Percentiles rank a stretch among this genome's conserved stretches.
Evolutionary conservation across 2,797 vertebrate species (phyloP).

Genomic region (Oceanodroma leucorhoa): DNA sequence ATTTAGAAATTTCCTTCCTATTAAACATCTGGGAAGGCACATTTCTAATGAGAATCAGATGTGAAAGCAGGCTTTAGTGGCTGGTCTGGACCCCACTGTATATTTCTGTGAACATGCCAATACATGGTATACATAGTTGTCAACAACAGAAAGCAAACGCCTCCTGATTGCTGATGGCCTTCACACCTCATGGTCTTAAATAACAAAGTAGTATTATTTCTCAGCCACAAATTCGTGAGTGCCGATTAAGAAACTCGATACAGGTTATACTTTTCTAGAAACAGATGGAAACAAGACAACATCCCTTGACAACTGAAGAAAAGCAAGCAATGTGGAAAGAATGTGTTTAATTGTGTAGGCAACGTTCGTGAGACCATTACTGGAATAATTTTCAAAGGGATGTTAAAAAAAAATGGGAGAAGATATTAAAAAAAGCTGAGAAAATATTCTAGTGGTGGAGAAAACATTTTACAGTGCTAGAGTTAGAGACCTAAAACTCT

Average conservation of each 20-base stretch:
- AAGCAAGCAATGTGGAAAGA: background rate
- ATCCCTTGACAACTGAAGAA: background rate
- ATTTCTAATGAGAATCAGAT: background rate
- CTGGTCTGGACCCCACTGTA: background rate
- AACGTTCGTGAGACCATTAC: fast-evolving
- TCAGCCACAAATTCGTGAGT: background rate
- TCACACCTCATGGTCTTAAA: background rate
- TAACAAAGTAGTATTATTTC: background rate
- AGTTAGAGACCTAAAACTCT: background rate
- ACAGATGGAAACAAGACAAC: background rate
- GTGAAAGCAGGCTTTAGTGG: background rate
- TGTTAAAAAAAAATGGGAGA: background rate
- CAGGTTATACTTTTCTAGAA: background rate
- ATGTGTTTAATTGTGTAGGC: background rate
- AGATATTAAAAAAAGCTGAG: background rate
- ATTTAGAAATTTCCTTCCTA: background rate
- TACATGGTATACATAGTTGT: fast-evolving
- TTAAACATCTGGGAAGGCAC: background rate
- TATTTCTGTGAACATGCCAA: background rate
- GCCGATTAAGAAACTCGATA: background rate
- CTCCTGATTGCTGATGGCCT: background rate
- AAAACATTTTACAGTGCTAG: background rate
- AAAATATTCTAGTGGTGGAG: background rate
- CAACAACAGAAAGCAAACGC: background rate
- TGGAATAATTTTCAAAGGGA: background rate